phyloP scores from a whole-genome alignment of 2,888 invertebrate species.

The Drosophila anomalata region DNA sequence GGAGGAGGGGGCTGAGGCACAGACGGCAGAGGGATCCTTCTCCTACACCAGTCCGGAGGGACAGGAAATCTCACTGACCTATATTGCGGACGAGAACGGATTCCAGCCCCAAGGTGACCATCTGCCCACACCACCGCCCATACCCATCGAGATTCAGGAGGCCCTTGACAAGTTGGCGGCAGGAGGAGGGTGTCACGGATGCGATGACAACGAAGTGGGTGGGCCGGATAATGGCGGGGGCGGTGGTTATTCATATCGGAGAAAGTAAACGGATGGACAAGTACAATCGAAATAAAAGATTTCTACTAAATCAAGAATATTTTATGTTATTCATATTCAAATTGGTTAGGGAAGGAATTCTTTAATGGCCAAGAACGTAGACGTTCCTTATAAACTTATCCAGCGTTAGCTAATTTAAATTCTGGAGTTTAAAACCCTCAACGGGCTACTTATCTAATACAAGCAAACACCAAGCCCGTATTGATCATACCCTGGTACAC shows the following conservation, averaged over 20 bases:
- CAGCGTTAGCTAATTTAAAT: conserved; percentile 14
- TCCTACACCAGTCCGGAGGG: conserved; percentile 91
- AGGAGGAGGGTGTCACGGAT: conserved; percentile 79
- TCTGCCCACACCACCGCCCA: conserved; percentile 92
- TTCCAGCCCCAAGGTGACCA: conserved; percentile 87
- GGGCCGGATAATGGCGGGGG: conserved; percentile 47
- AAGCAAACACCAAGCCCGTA: conserved; percentile 81
- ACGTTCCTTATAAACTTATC: not conserved
- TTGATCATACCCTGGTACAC: conserved; percentile 51
- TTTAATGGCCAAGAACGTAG: not conserved
- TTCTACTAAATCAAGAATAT: not conserved
- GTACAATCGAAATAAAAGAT: not conserved
- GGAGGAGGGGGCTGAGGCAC: conserved; percentile 87
- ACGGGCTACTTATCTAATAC: conserved; percentile 66
- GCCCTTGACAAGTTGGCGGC: conserved; percentile 81
- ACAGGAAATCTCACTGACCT: conserved; percentile 86
- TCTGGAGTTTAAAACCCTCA: conserved; percentile 23
- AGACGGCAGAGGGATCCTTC: conserved; percentile 89
- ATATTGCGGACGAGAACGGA: conserved; percentile 90
- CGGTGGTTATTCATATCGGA: conserved; percentile 61
- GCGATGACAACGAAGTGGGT: conserved; percentile 68
- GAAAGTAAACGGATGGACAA: conserved; percentile 31
- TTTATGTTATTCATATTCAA: not conserved
- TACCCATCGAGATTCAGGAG: conserved; percentile 89
- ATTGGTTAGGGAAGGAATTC: too few species aligned